A percentile compares a stretch with the other conserved stretches of the same genome.
Conservation (phyloP, 2,888 invertebrate species). For the Chaitophorus viminalis region DNA sequence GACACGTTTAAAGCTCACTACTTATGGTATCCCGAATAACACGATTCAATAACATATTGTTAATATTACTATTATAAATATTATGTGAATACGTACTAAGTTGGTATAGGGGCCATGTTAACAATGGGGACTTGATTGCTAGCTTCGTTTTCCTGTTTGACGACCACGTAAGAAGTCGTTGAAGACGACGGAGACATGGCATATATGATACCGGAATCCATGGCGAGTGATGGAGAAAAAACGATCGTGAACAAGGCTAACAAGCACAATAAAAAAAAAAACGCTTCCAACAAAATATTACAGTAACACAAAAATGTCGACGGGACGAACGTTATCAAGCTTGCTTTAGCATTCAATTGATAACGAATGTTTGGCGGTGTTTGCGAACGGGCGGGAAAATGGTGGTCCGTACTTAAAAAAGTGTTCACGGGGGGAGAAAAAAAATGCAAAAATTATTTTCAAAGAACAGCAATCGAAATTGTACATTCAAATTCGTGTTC, state of each 20-base stretch:
- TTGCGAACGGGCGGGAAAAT: slow-evolving; percentile 57
- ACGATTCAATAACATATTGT: no score
- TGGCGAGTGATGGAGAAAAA: not conserved
- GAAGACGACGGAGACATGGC: slow-evolving; percentile 59
- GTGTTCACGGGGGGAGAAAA: not conserved
- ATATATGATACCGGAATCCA: not conserved
- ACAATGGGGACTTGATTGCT: slow-evolving; percentile 41
- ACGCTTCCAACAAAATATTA: slow-evolving; percentile 25
- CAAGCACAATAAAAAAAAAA: slow-evolving; percentile 6
- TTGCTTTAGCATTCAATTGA: slow-evolving; percentile 56
- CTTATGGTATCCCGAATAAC: no score
- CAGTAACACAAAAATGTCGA: slow-evolving; percentile 55
- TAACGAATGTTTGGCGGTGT: slow-evolving; percentile 61
- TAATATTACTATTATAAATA: no score
- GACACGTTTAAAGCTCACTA: no score
- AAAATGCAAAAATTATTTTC: not conserved
- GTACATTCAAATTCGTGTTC: no score
- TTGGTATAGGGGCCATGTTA: slow-evolving; percentile 57
- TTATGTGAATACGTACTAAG: slow-evolving; percentile 47
- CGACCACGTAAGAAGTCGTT: slow-evolving; percentile 50
- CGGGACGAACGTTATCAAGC: slow-evolving; percentile 54
- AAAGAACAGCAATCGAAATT: no score
- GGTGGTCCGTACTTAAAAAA: not conserved
- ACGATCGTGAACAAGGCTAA: not conserved
- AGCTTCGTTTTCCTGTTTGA: slow-evolving; percentile 49